Base-by-base conservation (phyloP, 2,113 vertebrate species). In the Orthonyx spaldingii region DNA sequence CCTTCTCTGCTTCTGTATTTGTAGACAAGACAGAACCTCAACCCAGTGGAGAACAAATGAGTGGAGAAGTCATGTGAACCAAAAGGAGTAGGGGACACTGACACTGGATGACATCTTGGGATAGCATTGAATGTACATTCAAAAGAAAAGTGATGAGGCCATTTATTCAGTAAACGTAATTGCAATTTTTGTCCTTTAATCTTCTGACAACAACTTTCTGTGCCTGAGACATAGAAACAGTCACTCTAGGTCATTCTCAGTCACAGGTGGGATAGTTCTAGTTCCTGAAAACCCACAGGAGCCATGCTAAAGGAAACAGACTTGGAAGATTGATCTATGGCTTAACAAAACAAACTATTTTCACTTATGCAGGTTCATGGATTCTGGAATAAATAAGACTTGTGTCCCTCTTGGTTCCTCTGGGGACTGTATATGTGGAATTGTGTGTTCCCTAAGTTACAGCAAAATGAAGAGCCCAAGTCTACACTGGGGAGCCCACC, bases 401-500 rank as follows among this genome's bases (percentile, higher is more conserved):
- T 68, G 7, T 2, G 0, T 53, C 44, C 32, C 63, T 52, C 57
- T 78, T 37, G 33, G 57, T 55, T 78, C 3, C 32, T 61, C 33
- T 44, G 44, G 28, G 24, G 21, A 50, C 27, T 59, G 5, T 10
- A 5, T 59, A 16, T 9, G 1, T 59, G 26, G 23, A 59, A 46
- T 17, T 52, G 9, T 1, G 0, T 32, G 4, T 66, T 74, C 27
- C 60, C 18, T 10, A 22, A 27, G 21, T 26, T 35, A 32, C 9
- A 14, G 41, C 30, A 35, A 39, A 65, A 77, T 15, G 23, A 16
- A 49, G 17, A 76, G 24, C 18, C 50, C 39, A 71, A 24, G 26
- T 76, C 28, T 3, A 1, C 8, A 15, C 12, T 0, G 0, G 37
- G 24, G 37, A 53, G n/a, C 42, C 28, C 37, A 7, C 23, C 46